Conservation (phyloP, 2,888 invertebrate genomes). For the Eilema griseolum region DNA sequence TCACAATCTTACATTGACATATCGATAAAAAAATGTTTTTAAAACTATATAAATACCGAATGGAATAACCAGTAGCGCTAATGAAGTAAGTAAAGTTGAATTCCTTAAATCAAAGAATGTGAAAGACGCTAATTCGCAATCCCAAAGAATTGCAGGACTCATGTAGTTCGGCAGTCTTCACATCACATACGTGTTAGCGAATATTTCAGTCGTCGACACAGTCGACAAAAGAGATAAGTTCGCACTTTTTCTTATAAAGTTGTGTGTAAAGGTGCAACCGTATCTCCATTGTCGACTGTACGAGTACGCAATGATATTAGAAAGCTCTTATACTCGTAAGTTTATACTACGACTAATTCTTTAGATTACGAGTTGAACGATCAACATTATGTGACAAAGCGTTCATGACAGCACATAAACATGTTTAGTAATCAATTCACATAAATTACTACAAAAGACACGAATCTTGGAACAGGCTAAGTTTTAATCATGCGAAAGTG, state of each 20-base stretch:
- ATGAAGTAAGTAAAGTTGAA: neutral
- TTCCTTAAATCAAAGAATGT: neutral
- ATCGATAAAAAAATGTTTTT: neutral
- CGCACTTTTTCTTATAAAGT: no score
- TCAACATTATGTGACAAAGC: conserved; percentile 15
- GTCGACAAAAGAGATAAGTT: no score
- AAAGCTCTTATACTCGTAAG: conserved; percentile 6
- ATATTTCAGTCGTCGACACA: no score
- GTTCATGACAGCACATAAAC: conserved; percentile 39
- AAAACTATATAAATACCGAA: neutral
- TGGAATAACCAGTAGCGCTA: neutral
- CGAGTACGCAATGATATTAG: neutral
- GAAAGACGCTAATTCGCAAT: neutral
- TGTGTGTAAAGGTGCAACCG: no score
- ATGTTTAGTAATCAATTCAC: conserved; percentile 37
- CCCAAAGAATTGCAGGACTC: neutral
- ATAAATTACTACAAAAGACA: conserved; percentile 35
- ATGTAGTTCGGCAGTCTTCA: neutral
- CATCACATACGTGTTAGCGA: no score
- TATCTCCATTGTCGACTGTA: no score
- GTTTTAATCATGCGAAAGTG: conserved; percentile 34
- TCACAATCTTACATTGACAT: neutral
- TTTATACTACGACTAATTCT: neutral
- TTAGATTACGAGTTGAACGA: conserved; percentile 19
- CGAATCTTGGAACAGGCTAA: conserved; percentile 24